These are phyloP conservation scores for Apamea crenata DNA, from an alignment of 2,888 invertebrate species.

Conservation along the genomic window DNA sequence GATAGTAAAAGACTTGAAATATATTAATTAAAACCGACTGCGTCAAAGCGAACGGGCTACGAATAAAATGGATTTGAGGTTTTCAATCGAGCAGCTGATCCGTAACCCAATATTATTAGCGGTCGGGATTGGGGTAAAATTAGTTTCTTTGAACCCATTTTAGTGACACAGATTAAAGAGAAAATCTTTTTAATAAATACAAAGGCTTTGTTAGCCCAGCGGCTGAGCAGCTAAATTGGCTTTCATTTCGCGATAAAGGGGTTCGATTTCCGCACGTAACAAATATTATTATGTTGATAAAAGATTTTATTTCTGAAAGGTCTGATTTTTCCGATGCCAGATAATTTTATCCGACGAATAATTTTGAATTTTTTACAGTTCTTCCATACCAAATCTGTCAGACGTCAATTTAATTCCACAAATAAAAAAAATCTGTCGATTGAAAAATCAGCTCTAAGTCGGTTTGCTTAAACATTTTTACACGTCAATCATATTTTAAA, in stretches of 20 bases:
- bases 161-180: not conserved
- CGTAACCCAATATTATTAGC: conserved; percentile 7
- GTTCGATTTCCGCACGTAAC: not conserved
- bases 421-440: too few relatives aligned
- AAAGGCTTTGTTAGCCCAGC: not conserved
- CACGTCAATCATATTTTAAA: too few relatives aligned
- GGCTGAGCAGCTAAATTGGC: not conserved
- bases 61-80: conserved; percentile 23
- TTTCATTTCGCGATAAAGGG: not conserved
- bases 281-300: too few relatives aligned
- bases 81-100: conserved; percentile 22
- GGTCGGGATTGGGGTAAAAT: conserved; percentile 8
- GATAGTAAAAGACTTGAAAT: conserved; percentile 7
- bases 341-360: too few relatives aligned
- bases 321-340: too few relatives aligned
- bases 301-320: too few relatives aligned
- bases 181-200: not conserved
- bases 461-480: too few relatives aligned
- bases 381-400: too few relatives aligned
- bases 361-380: too few relatives aligned
- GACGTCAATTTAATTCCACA: too few relatives aligned
- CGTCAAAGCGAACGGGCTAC: conserved; percentile 24
- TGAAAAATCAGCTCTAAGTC: too few relatives aligned
- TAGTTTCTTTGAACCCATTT: conserved; percentile 8
- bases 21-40: conserved; percentile 1